Percentiles rank a stretch among this genome's conserved stretches.
phyloP scores from a whole-genome alignment of 2,113 vertebrate species.

The Phyllostomus hastatus region DNA sequence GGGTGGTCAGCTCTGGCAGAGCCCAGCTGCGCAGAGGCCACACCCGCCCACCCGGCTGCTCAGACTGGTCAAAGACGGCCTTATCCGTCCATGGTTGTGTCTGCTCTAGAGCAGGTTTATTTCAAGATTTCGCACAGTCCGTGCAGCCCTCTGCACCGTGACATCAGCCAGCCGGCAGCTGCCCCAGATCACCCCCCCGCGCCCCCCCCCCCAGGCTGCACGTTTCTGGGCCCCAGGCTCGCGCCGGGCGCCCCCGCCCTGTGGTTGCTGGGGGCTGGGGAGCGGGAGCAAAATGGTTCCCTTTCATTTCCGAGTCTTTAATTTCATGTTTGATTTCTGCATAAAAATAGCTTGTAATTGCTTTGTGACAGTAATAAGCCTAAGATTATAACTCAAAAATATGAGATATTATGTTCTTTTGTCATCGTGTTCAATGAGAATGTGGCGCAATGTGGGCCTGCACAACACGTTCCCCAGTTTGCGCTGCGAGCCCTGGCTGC shows the following conservation, averaged over 20 bases:
- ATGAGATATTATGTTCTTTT: conserved; percentile 73
- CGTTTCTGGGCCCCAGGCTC: conserved; percentile 29
- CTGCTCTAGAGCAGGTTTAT: background rate
- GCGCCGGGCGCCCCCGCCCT: conserved; percentile 16
- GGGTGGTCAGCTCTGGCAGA: accelerated
- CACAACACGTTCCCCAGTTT: background rate
- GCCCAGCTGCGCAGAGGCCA: background rate
- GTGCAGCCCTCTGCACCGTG: background rate
- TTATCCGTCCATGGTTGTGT: background rate
- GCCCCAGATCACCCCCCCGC: conserved; percentile 29
- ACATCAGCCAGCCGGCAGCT: conserved; percentile 38
- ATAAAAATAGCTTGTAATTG: conserved; percentile 75
- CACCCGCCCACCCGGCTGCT: background rate
- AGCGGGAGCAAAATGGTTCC: conserved; percentile 57
- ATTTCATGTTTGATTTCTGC: conserved; percentile 72
- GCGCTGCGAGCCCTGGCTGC: background rate
- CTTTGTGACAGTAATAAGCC: conserved; percentile 75
- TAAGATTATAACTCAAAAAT: conserved; percentile 69
- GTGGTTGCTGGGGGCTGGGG: background rate
- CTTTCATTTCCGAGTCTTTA: conserved; percentile 70
- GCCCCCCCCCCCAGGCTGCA: conserved; percentile 4
- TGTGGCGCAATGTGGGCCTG: conserved; percentile 15
- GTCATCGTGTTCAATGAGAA: conserved; percentile 64
- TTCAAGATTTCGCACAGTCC: background rate
- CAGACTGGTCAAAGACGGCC: accelerated